Base-by-base conservation (phyloP, 2,888 invertebrate genomes). In the Ceriagrion tenellum region DNA sequence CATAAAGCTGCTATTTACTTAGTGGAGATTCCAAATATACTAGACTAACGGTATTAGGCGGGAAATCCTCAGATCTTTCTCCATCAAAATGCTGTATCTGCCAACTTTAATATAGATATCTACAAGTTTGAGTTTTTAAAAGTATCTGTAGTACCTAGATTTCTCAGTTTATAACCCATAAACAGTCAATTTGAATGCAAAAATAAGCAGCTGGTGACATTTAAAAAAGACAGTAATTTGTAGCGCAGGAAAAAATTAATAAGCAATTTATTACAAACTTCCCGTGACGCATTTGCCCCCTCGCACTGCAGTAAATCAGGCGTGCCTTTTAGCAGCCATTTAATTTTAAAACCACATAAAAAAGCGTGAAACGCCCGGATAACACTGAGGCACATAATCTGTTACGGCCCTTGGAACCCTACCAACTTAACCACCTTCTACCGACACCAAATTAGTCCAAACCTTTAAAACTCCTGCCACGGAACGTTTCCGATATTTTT, bases 391-490 rank as follows among this genome's bases (percentile, higher is more conserved):
- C 30, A 35, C 81, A 35, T 93, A 93, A 93, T 93, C 35, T 69
- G 26, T 63, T 63, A 47, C 69, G 74, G 93, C 63, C 13, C 69
- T 93, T 93, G 93, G 93, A 93, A 47, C n/a, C 74, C 40, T 30
- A 93, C 93, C 93, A 93, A 93, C 47, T 63, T 63, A 93, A 74
- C 63, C 69, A 47, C 69, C 81, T 81, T 69, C 69, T 47, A 26
- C 69, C 93, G 89, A 89, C 47, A 47, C 74, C 69, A 93, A 93
- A 93, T 93, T 93, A 93, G 93, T 93, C 93, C 93, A 93, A 93
- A 93, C 93, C 93, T 93, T 69, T 81, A 81, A 69, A 93, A 69
- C 69, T 93, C 69, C 93, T 47, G 69, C 93, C 93, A 69, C 93
- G 63, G 69, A 93, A 93, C 69, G 18, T 69, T 93, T 40, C 47